A percentile compares a stretch with the other conserved stretches of the same genome.
Evolutionary conservation across 2,113 vertebrate genomes (phyloP).

Genomic region (Rhineura floridana): DNA sequence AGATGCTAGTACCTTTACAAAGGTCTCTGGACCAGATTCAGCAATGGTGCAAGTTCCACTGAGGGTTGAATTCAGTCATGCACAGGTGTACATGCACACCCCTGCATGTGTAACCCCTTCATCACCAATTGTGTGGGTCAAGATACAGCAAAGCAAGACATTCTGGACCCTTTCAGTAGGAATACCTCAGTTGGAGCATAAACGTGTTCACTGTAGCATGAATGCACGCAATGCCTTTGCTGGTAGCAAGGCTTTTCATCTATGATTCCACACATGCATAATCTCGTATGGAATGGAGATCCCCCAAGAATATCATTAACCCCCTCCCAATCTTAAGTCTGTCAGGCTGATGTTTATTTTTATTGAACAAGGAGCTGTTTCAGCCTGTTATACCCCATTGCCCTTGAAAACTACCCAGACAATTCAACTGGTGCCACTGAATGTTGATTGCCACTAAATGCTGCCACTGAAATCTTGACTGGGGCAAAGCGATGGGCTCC

Average conservation of each 20-base stretch:
- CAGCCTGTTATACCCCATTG: no score
- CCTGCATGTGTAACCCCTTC: neutral
- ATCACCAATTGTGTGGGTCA: neutral
- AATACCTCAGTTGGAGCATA: neutral
- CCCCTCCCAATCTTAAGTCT: neutral
- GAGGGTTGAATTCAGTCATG: neutral
- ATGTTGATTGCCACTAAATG: no score
- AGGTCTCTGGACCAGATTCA: slow-evolving; percentile 6
- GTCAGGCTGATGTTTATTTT: neutral
- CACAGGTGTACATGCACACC: no score
- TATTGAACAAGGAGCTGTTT: neutral
- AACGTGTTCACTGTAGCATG: neutral
- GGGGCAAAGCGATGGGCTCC: no score
- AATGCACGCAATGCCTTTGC: neutral
- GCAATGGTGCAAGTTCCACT: neutral
- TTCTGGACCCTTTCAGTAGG: neutral
- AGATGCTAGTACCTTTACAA: neutral
- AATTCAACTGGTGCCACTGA: no score
- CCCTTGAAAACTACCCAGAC: no score
- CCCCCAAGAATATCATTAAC: neutral
- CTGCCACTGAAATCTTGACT: no score
- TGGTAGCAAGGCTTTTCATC: neutral
- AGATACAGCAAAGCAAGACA: neutral
- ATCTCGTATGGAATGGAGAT: neutral
- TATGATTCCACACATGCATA: neutral